These are phyloP conservation scores for Tokudaia muenninki DNA, from an alignment of 2,797 vertebrate genomes.

Conservation along the genomic window DNA sequence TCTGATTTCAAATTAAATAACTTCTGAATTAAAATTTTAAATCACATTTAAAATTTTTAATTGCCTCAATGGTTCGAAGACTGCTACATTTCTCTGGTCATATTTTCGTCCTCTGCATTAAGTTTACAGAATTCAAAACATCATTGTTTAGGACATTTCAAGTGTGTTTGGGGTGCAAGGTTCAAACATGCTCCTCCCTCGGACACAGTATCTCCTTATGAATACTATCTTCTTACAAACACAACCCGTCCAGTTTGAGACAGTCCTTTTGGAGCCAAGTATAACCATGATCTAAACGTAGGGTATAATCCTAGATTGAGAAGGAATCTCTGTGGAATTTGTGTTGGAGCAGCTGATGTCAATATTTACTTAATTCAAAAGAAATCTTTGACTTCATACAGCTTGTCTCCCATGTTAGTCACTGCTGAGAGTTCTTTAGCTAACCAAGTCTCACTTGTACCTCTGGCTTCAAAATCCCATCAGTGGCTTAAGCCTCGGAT, in stretches of 20 bases:
- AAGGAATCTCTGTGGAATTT: slow-evolving; percentile 73
- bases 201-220: slow-evolving; percentile 9
- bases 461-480: neutral
- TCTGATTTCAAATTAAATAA: slow-evolving; percentile 40
- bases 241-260: slow-evolving; percentile 57
- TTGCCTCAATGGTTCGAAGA: neutral
- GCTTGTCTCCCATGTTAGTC: neutral
- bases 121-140: slow-evolving; percentile 4
- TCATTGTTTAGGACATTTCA: slow-evolving; percentile 54
- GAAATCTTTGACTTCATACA: neutral
- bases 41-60: neutral
- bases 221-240: slow-evolving; percentile 52
- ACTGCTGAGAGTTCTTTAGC: neutral
- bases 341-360: slow-evolving; percentile 61
- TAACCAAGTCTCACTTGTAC: neutral
- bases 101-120: slow-evolving; percentile 2
- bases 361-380: slow-evolving; percentile 8
- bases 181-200: slow-evolving; percentile 37
- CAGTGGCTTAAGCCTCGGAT: neutral
- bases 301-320: slow-evolving; percentile 64
- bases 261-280: slow-evolving; percentile 69
- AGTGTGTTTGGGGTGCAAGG: slow-evolving; percentile 53
- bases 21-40: neutral
- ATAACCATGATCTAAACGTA: slow-evolving; percentile 62
- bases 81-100: neutral